Conservation (phyloP, 2,888 invertebrate species). For the Sarcophaga subvicina region DNA sequence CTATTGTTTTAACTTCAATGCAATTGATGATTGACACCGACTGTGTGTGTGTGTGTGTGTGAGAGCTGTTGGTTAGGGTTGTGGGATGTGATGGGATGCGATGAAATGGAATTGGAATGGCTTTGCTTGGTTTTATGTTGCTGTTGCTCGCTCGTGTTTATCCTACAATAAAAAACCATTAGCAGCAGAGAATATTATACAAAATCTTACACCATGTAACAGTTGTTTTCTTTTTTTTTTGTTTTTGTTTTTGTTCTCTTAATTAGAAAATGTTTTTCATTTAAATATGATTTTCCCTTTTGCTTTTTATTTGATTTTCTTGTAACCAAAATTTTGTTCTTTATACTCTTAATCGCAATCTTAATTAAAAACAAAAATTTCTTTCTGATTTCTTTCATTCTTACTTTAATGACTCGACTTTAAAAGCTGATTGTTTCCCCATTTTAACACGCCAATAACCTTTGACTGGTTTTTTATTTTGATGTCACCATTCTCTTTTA, state of each 20-base stretch:
- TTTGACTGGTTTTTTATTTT: not conserved
- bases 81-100: not conserved
- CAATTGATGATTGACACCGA: slow-evolving; percentile 2
- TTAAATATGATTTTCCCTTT: not conserved
- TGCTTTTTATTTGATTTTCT: too few relatives aligned
- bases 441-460: not conserved
- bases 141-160: not conserved
- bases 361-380: not conserved
- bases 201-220: not conserved
- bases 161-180: not conserved
- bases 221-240: not conserved
- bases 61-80: not conserved
- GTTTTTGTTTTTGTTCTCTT: not conserved
- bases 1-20: slow-evolving; percentile 4
- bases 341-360: not conserved
- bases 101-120: too few relatives aligned
- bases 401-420: not conserved
- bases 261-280: not conserved
- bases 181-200: not conserved
- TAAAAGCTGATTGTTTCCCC: not conserved
- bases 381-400: not conserved
- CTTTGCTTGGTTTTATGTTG: not conserved
- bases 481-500: not conserved
- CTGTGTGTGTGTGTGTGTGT: not conserved
- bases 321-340: not conserved